Evolutionary conservation across 2,888 invertebrate species (phyloP), one percentile per base, ranked within the genome.

Genomic region (Sinelater perroti): DNA sequence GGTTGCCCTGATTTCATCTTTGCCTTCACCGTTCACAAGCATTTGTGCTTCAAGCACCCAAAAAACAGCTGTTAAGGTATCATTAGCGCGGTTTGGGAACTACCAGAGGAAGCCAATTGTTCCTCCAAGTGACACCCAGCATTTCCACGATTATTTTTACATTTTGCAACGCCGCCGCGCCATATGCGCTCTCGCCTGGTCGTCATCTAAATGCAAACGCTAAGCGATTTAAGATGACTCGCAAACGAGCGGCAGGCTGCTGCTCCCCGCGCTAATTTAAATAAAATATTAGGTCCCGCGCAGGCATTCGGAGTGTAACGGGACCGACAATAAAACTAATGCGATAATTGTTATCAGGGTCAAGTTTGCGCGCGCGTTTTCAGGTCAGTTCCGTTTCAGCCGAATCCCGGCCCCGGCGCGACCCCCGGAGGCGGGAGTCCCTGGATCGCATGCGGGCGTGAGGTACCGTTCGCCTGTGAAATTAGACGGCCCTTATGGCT

Each of bases 401-500:
- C 18, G 21, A 40, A 16, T 16, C 6, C 7, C 10, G n/a, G 17
- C 17, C 24, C 5, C 24, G 7, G 24, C 5, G 24, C 24, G 7
- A 24, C n/a, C n/a, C n/a, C n/a, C 24, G 24, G 24, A 24, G 7
- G 11, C 28, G 11, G 40, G 31, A 28, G 13, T 17, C 20, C 14
- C 11, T 33, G 20, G 31, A 54, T n/a, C 35, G 7, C 36, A 57
- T 61, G 50, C 58, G 61, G 61, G 58, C 38, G 49, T 45, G 30
- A 58, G 51, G 49, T 61, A 58, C 61, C 61, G 61, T 61, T 58
- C 24, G 13, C 30, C 26, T 31, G 52, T 42, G 20, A 52, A 50
- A 61, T 53, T 30, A 56, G 28, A 60, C 56, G 26, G 57, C 61
- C 61, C 61, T 61, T 61, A 61, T 58, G 35, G 44, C 45, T 57